Percentiles rank a stretch among this genome's conserved stretches.
phyloP scores from a whole-genome alignment of 2,797 vertebrate genomes.

The Acipenser ruthenus region DNA sequence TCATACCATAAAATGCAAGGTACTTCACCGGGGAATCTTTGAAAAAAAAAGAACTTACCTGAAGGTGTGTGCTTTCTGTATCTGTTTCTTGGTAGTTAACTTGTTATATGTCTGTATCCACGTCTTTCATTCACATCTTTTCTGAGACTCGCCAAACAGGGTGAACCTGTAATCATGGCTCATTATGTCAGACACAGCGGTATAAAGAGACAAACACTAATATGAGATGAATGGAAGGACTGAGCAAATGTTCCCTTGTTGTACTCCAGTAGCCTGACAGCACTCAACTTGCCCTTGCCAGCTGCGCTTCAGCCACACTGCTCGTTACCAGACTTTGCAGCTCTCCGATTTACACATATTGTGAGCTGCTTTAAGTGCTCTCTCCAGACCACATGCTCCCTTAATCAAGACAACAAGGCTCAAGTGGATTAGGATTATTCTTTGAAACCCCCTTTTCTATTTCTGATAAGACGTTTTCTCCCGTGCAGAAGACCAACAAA shows the following conservation, averaged over 20 bases:
- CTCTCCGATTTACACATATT: conserved; percentile 15
- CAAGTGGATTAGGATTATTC: conserved; percentile 68
- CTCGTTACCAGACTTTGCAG: conserved; percentile 1
- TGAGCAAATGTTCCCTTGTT: background rate
- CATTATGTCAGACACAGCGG: background rate
- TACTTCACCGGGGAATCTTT: background rate
- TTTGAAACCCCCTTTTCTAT: too few relatives aligned
- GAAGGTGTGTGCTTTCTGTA: background rate
- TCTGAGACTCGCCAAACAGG: background rate
- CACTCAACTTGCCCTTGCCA: background rate
- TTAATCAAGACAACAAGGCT: conserved; percentile 54
- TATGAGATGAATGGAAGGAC: too few relatives aligned
- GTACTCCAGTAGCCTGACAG: background rate
- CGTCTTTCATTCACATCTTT: background rate
- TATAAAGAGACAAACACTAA: background rate
- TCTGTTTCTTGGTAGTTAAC: background rate
- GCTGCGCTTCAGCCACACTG: conserved; percentile 1
- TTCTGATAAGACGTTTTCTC: too few relatives aligned
- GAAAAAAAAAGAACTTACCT: background rate
- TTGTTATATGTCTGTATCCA: background rate
- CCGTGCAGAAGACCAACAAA: too few relatives aligned
- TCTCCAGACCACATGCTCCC: conserved; percentile 40
- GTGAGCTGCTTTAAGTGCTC: conserved; percentile 34
- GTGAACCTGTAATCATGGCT: background rate
- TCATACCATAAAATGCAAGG: background rate